A percentile compares a stretch with the other conserved stretches of the same genome.
phyloP scores from a whole-genome alignment of 2,113 vertebrate species.

The Proteles cristata region DNA sequence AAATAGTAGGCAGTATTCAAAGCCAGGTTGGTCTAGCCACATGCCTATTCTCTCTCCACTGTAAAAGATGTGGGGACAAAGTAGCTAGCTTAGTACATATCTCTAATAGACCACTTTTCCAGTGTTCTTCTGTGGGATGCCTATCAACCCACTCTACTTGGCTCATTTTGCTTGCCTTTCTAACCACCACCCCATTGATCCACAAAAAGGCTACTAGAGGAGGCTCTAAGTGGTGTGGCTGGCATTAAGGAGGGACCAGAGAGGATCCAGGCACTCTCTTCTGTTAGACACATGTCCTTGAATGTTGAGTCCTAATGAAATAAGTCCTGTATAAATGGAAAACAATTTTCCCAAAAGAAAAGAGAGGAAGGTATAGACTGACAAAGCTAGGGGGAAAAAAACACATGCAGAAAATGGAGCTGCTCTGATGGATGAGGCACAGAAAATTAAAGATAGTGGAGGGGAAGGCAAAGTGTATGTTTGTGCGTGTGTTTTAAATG shows the following conservation, averaged over 20 bases:
- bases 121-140: neutral
- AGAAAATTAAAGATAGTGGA: slow-evolving; percentile 18
- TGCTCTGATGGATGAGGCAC: neutral
- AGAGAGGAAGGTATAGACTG: neutral
- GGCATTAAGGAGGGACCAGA: neutral
- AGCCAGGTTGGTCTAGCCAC: neutral
- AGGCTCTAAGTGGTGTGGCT: neutral
- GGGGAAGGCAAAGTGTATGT: neutral
- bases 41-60: neutral
- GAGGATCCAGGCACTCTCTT: neutral
- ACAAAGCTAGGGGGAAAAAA: neutral
- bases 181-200: neutral
- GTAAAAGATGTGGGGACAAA: neutral
- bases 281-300: neutral
- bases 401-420: neutral
- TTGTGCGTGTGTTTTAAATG: neutral
- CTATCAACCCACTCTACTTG: neutral
- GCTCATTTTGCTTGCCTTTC: neutral
- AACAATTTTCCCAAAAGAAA: neutral
- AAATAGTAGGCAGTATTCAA: neutral
- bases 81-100: neutral
- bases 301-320: neutral
- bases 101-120: neutral
- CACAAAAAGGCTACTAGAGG: neutral
- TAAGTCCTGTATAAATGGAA: neutral